phyloP scores from a whole-genome alignment of 2,797 vertebrate genomes.

The Pterois miles region DNA sequence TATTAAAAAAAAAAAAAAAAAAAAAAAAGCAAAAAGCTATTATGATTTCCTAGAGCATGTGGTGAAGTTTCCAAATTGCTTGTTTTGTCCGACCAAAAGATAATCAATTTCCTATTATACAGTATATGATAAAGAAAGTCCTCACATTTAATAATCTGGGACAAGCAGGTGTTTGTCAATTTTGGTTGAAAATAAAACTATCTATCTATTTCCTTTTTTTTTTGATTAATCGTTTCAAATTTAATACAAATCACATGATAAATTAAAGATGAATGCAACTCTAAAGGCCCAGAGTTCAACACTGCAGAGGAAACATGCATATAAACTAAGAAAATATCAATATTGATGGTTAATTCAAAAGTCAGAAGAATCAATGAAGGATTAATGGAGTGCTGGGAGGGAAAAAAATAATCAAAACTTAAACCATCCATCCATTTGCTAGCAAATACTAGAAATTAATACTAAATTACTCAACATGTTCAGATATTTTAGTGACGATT shows the following conservation, averaged over 20 bases:
- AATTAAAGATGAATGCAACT: background rate
- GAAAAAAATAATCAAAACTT: background rate
- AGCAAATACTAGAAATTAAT: background rate
- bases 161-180: background rate
- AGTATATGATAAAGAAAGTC: background rate
- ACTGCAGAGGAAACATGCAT: background rate
- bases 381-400: conserved; percentile 4
- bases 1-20: background rate
- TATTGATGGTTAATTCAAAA: conserved; percentile 12
- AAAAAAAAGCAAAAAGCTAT: no score
- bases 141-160: background rate
- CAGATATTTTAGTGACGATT: background rate
- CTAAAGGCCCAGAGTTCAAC: background rate
- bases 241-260: background rate
- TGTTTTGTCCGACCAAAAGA: background rate
- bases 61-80: background rate
- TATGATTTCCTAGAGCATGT: background rate
- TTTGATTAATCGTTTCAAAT: background rate
- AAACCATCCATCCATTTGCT: conserved; percentile 4
- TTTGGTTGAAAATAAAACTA: background rate
- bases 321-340: background rate
- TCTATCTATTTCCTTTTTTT: background rate
- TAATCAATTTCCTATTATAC: background rate
- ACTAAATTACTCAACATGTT: background rate
- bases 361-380: conserved; percentile 3